Percentiles rank a stretch among this genome's conserved stretches.
phyloP scores from a whole-genome alignment of 1,140 invertebrate species.

The Archivesica marissinica region DNA sequence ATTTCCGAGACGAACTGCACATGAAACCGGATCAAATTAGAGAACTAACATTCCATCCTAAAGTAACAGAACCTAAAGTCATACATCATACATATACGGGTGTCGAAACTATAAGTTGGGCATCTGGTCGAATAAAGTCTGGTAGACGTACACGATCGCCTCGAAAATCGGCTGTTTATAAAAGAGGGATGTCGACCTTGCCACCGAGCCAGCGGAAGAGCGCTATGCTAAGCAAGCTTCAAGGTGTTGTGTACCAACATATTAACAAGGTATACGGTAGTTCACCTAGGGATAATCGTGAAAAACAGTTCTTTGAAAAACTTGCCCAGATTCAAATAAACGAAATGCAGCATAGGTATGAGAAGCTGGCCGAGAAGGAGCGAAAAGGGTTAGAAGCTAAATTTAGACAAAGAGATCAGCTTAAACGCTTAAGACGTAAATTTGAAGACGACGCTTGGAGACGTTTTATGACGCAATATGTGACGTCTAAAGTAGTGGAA shows the following conservation, averaged over 20 bases:
- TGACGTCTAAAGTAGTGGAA: constrained; percentile 72
- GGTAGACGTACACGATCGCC: constrained; percentile 8
- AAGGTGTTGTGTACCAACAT: constrained; percentile 66
- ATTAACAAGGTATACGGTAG: constrained; percentile 69
- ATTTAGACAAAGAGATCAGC: constrained; percentile 68
- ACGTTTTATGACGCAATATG: constrained; percentile 76
- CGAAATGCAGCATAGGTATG: constrained; percentile 57
- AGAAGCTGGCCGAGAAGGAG: constrained; percentile 60
- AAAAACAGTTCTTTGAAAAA: constrained; percentile 70
- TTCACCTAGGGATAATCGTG: constrained; percentile 59
- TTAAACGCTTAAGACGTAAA: constrained; percentile 66
- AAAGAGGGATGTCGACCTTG: constrained; percentile 3
- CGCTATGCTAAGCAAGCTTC: constrained; percentile 50
- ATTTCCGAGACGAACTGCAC: constrained; percentile 37
- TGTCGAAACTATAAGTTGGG: constrained; percentile 34
- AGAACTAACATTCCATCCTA: constrained; percentile 60
- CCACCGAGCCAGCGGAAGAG: constrained; percentile 39
- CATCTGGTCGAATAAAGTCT: not conserved
- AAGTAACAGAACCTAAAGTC: constrained; percentile 32
- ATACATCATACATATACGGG: constrained; percentile 60
- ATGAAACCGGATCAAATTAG: constrained; percentile 57
- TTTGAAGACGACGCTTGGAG: constrained; percentile 71
- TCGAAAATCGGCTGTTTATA: constrained; percentile 33
- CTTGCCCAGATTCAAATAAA: constrained; percentile 67
- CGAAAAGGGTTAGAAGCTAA: constrained; percentile 64